Percentiles rank a stretch among this genome's conserved stretches.
Conservation (phyloP, 1,140 invertebrate genomes). For the Ceratina calcarata region DNA sequence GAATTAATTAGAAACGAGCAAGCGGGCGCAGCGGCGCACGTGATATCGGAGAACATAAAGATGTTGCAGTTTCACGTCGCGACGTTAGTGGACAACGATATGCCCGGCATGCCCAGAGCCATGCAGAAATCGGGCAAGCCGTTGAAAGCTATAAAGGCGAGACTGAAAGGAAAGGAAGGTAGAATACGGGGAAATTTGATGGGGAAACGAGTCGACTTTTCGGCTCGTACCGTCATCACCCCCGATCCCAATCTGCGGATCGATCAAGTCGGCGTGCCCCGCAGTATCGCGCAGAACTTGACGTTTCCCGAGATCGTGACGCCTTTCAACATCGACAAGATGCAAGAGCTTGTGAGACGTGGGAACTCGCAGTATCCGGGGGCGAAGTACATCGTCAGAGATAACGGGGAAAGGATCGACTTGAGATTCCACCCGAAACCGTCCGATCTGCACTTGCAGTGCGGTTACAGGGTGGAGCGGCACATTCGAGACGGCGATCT, state of each 20-base stretch:
- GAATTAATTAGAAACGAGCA: conserved; percentile 97
- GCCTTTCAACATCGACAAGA: conserved; percentile 99
- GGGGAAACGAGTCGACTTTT: conserved; percentile 99
- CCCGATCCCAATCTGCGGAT: conserved; percentile 99
- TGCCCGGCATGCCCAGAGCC: conserved; percentile 97
- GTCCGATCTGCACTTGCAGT: conserved; percentile 98
- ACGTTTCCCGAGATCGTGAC: conserved; percentile 99
- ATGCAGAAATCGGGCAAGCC: conserved; percentile 99
- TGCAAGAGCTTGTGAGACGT: conserved; percentile 96
- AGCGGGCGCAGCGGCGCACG: conserved; percentile 97
- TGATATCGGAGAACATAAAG: conserved; percentile 97
- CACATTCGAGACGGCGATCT: conserved; percentile 99
- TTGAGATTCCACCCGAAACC: conserved; percentile 98
- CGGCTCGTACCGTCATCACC: conserved; percentile 99
- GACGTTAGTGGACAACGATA: conserved; percentile 98
- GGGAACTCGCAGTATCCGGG: conserved; percentile 99
- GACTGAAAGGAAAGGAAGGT: conserved; percentile 97
- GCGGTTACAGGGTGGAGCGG: conserved; percentile 97
- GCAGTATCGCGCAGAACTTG: conserved; percentile 99
- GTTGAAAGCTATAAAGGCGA: conserved; percentile 97
- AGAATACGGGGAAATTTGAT: conserved; percentile 99
- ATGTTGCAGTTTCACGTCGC: conserved; percentile 99
- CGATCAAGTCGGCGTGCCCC: conserved; percentile 98
- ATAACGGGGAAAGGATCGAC: conserved; percentile 99
- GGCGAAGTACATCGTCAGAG: conserved; percentile 99